Conservation (phyloP, 2,113 vertebrate species). For the Psammodynastes pulverulentus region DNA sequence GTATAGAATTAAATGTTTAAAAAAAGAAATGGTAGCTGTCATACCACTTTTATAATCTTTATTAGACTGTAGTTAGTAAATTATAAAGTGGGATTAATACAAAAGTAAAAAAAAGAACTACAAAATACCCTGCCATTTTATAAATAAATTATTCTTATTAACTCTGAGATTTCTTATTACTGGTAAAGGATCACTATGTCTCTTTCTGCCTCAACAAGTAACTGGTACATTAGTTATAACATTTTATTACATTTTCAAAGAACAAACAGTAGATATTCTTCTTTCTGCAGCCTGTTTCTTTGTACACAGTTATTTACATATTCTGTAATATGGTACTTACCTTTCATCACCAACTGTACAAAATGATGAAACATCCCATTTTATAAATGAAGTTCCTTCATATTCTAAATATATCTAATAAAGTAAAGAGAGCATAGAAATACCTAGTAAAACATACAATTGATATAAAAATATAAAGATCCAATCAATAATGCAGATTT, state of each 20-base stretch:
- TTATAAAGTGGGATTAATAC: not conserved
- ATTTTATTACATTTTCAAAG: not conserved
- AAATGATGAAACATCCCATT: constrained; percentile 21
- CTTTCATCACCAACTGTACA: constrained; percentile 20
- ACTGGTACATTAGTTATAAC: not conserved
- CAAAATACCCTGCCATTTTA: not conserved
- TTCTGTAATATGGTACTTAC: constrained; percentile 26
- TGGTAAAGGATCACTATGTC: not conserved
- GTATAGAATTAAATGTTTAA: not conserved
- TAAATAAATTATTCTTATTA: not conserved
- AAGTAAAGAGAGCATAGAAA: not conserved
- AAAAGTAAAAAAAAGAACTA: not conserved
- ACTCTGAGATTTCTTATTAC: not conserved
- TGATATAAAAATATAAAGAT: not conserved
- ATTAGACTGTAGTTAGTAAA: not conserved
- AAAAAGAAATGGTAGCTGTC: not conserved
- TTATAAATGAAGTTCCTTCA: constrained; percentile 41
- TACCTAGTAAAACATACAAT: not conserved
- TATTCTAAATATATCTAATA: constrained; percentile 56
- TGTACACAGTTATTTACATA: not conserved
- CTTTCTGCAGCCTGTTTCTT: not conserved
- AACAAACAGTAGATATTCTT: not conserved
- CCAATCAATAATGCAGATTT: not conserved
- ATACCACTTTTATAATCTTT: not conserved
- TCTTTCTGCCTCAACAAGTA: not conserved